A percentile compares a stretch with the other conserved stretches of the same genome.
Conservation (phyloP, 64 coral and sea anemone genomes). For the Acropora tenuis region DNA sequence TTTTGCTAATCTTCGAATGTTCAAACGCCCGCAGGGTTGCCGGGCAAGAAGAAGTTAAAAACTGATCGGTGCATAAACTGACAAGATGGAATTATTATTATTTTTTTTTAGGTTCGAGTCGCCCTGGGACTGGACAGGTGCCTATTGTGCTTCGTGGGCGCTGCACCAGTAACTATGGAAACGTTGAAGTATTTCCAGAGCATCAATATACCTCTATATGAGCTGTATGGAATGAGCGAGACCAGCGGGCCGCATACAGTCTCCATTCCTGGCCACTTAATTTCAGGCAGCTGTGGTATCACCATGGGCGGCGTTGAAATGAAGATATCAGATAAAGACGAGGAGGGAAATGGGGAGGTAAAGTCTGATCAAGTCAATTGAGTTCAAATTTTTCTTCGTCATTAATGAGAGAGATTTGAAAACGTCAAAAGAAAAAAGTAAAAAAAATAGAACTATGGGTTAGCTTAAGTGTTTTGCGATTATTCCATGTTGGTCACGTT, state of each 20-base stretch:
- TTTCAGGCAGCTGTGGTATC: slow-evolving; percentile 80
- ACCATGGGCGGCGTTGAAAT: slow-evolving; percentile 57
- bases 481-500: too few relatives aligned
- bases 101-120: slow-evolving; percentile 57
- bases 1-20: too few relatives aligned
- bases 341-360: slow-evolving; percentile 93
- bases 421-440: too few relatives aligned
- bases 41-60: too few relatives aligned
- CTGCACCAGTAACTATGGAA: slow-evolving; percentile 96
- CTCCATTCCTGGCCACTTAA: slow-evolving; percentile 71
- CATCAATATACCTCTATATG: slow-evolving; percentile 91
- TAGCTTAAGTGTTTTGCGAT: too few relatives aligned
- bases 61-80: too few relatives aligned
- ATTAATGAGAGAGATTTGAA: too few relatives aligned
- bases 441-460: too few relatives aligned
- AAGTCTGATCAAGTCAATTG: background rate
- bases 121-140: slow-evolving; percentile 95
- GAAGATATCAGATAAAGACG: slow-evolving; percentile 86
- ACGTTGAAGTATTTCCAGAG: slow-evolving; percentile 95
- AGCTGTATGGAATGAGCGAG: slow-evolving; percentile 98
- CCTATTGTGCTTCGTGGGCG: slow-evolving; percentile 70
- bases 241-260: slow-evolving; percentile 82
- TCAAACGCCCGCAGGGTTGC: too few relatives aligned
- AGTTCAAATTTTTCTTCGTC: background rate
- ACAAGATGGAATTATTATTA: too few relatives aligned